Conservation (phyloP, 2,888 invertebrate genomes). For the Trichopoda pennipes region DNA sequence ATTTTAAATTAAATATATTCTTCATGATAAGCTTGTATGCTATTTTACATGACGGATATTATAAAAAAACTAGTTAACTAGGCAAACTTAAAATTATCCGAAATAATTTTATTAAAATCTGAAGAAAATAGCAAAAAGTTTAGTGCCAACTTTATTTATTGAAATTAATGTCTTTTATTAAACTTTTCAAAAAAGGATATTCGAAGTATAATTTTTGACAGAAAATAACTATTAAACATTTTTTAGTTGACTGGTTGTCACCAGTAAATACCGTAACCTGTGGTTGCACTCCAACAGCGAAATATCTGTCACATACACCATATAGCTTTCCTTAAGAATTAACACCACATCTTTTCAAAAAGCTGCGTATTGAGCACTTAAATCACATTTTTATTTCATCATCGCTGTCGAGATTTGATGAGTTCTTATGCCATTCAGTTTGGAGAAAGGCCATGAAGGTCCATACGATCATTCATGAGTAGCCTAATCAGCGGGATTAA, state of each 20-base stretch:
- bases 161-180: too few species aligned
- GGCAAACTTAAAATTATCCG: too few species aligned
- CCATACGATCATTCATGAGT: conserved; percentile 1
- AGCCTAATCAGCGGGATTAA: not conserved
- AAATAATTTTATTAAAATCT: too few species aligned
- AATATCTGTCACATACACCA: not conserved
- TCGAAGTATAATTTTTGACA: too few species aligned
- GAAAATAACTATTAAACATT: too few species aligned
- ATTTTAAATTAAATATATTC: not conserved
- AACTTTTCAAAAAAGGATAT: too few species aligned
- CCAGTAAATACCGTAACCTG: not conserved
- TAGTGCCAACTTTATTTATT: too few species aligned
- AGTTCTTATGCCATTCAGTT: conserved; percentile 3
- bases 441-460: not conserved
- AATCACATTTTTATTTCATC: conserved; percentile 7
- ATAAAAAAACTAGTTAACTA: too few species aligned
- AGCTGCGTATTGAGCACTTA: not conserved
- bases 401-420: not conserved
- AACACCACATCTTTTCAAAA: not conserved
- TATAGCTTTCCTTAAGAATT: not conserved
- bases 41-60: too few species aligned
- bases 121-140: too few species aligned
- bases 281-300: conserved; percentile 6
- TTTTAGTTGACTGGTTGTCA: not conserved
- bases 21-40: too few species aligned